Percentiles rank a stretch among this genome's conserved stretches.
phyloP scores from a whole-genome alignment of 2,888 invertebrate genomes.

The Ganaspis brasiliensis region DNA sequence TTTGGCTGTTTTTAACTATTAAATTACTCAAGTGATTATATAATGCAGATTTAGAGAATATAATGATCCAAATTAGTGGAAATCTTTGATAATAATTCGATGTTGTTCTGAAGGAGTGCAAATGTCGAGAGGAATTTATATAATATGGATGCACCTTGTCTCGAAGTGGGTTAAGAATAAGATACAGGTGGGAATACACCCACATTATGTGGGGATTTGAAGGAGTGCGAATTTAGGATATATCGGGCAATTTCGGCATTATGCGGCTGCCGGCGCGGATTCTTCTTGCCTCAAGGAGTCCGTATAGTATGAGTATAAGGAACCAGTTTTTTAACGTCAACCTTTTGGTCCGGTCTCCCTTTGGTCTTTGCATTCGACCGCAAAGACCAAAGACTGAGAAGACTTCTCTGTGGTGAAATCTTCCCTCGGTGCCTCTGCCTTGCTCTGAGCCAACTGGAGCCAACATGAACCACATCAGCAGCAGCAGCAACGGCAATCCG shows the following conservation, averaged over 20 bases:
- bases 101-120: too few relatives aligned
- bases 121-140: neutral
- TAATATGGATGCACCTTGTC: neutral
- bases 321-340: conserved; percentile 60
- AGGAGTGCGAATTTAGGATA: conserved; percentile 12
- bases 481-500: conserved; percentile 2
- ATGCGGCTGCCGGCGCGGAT: conserved; percentile 38
- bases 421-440: conserved; percentile 11
- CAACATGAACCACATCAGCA: neutral
- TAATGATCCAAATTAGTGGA: too few relatives aligned
- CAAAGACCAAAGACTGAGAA: conserved; percentile 37
- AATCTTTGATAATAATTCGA: too few relatives aligned
- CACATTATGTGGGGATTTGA: conserved; percentile 22
- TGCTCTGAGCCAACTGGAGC: too few relatives aligned
- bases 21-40: too few relatives aligned
- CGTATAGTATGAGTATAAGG: conserved; percentile 43
- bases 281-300: conserved; percentile 40
- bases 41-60: too few relatives aligned
- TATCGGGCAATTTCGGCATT: conserved; percentile 37
- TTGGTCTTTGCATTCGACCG: conserved; percentile 54
- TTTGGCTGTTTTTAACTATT: too few relatives aligned
- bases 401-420: conserved; percentile 22
- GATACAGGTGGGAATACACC: neutral
- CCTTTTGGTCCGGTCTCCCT: conserved; percentile 49
- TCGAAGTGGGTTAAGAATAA: neutral